A percentile compares a stretch with the other conserved stretches of the same genome.
These are phyloP conservation scores for Tenthredo mesomela DNA, from an alignment of 2,888 invertebrate species.

Conservation along the genomic window DNA sequence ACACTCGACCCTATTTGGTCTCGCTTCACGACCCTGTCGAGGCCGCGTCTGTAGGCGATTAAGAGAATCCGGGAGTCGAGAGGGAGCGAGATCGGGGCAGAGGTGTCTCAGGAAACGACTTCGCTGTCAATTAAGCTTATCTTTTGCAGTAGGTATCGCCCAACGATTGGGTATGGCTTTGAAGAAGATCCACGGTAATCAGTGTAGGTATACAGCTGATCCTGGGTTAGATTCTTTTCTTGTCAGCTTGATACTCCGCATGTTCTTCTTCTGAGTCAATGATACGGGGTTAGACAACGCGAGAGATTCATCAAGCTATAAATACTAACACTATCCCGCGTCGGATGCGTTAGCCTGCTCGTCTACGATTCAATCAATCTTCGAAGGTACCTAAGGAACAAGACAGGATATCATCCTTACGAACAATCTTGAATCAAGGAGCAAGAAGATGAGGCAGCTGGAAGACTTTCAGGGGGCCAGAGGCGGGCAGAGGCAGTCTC, in stretches of 20 bases:
- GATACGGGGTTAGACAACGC: neutral
- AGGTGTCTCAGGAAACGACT: slow-evolving; percentile 25
- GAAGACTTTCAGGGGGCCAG: neutral
- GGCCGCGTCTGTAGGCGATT: slow-evolving; percentile 29
- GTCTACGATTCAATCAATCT: neutral
- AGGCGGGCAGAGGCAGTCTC: neutral
- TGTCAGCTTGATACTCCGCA: slow-evolving; percentile 1
- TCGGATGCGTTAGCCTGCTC: neutral
- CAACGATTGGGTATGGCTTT: neutral
- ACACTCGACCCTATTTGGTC: slow-evolving; percentile 17
- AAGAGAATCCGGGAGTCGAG: neutral
- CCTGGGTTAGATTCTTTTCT: neutral
- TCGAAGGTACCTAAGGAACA: neutral
- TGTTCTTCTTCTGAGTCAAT: neutral
- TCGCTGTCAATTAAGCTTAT: slow-evolving; percentile 35
- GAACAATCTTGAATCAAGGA: slow-evolving; percentile 17
- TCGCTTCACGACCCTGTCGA: slow-evolving; percentile 11
- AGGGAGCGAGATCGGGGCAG: neutral
- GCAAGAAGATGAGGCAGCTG: neutral
- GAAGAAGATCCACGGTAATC: slow-evolving; percentile 9
- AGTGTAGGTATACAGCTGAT: neutral
- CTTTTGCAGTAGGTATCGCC: neutral
- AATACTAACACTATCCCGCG: neutral
- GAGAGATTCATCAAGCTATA: neutral
- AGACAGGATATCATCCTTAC: neutral